Conservation (phyloP, 2,888 invertebrate genomes). For the Dusona sp. region DNA sequence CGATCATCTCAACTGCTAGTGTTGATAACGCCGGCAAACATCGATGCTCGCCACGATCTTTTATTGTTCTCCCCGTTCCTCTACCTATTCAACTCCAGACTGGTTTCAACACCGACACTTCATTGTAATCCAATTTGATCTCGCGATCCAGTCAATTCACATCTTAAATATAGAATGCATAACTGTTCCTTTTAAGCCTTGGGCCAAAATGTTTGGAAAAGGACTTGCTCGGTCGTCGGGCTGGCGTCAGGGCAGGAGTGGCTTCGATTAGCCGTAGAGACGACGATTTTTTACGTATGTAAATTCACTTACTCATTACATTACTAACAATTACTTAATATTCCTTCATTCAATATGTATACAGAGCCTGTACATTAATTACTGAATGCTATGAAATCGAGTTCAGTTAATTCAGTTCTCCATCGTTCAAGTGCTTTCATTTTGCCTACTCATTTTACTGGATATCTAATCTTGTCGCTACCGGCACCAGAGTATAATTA, state of each 20-base stretch:
- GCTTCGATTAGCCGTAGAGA: neutral
- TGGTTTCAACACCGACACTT: neutral
- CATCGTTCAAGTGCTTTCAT: neutral
- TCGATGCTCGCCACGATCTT: conserved; percentile 74
- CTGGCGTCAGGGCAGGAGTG: too few species aligned
- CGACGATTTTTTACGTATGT: neutral
- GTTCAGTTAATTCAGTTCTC: neutral
- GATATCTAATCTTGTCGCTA: neutral
- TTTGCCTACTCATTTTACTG: neutral
- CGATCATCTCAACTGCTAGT: conserved; percentile 80
- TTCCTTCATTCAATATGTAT: neutral
- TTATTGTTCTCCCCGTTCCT: conserved; percentile 55
- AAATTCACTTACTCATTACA: neutral
- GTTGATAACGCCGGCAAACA: conserved; percentile 78
- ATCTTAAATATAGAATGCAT: conserved; percentile 35
- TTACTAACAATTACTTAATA: neutral
- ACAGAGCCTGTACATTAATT: neutral
- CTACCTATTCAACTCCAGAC: neutral
- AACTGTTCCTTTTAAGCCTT: conserved; percentile 12
- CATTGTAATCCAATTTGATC: conserved; percentile 40
- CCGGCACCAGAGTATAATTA: neutral
- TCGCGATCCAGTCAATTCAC: neutral
- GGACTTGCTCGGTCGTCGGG: neutral
- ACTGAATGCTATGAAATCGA: neutral
- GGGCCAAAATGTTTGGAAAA: neutral